A percentile compares a stretch with the other conserved stretches of the same genome.
Evolutionary conservation across 2,888 invertebrate species (phyloP).

Genomic region (Agonum fuliginosum): DNA sequence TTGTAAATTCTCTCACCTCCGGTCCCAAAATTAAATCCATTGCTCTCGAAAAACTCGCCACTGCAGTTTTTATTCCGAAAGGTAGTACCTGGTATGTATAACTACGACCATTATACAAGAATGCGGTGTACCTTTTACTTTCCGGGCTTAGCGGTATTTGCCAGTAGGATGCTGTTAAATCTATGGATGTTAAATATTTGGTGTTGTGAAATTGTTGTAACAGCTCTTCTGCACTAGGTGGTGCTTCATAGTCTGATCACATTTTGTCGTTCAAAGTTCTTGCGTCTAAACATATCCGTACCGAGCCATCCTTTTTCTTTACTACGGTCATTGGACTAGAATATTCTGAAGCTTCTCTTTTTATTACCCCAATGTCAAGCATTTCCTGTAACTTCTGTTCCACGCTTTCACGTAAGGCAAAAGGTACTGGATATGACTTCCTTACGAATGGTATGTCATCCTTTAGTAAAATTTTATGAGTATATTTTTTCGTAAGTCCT

Average conservation of each 20-base stretch:
- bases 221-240: slow-evolving; percentile 31
- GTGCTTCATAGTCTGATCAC: slow-evolving; percentile 41
- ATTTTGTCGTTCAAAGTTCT: slow-evolving; percentile 39
- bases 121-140: no score
- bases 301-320: slow-evolving; percentile 46
- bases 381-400: slow-evolving; percentile 64
- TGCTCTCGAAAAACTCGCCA: no score
- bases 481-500: neutral
- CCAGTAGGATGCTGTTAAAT: no score
- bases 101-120: no score
- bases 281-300: slow-evolving; percentile 51
- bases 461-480: neutral
- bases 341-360: slow-evolving; percentile 65
- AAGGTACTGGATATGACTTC: slow-evolving; percentile 3
- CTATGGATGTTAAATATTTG: slow-evolving; percentile 55
- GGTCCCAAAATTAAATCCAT: no score
- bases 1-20: no score
- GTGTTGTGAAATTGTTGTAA: slow-evolving; percentile 40
- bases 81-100: no score
- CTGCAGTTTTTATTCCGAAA: no score
- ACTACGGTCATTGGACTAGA: slow-evolving; percentile 63
- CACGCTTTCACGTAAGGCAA: slow-evolving; percentile 63
- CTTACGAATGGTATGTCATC: neutral
- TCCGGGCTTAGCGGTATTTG: no score
- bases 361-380: slow-evolving; percentile 65